Conservation (phyloP, 2,797 vertebrate genomes). For the Glyptemys insculpta region DNA sequence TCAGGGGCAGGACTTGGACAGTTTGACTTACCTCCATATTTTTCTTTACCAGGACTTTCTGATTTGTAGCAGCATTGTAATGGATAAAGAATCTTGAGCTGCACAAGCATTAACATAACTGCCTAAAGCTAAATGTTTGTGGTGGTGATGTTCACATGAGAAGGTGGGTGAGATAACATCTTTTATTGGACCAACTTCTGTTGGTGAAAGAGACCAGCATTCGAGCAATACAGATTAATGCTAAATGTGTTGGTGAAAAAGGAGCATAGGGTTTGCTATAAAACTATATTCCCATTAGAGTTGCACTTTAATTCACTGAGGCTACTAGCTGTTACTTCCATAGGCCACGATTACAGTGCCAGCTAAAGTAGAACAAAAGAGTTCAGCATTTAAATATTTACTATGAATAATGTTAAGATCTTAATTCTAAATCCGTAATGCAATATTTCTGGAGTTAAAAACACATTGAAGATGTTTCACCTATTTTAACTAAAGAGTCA, state of each 20-base stretch:
- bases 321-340: not conserved
- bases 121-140: not conserved
- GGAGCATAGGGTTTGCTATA: not conserved
- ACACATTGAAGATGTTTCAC: not conserved
- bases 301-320: not conserved
- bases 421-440: not conserved
- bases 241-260: not conserved
- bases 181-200: not conserved
- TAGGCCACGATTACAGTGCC: fast-evolving
- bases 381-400: not conserved
- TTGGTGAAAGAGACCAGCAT: not conserved
- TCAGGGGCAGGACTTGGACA: not conserved
- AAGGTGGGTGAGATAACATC: not conserved
- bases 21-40: not conserved
- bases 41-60: not conserved
- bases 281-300: not conserved
- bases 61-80: not conserved
- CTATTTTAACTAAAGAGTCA: not conserved
- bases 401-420: not conserved
- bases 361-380: not conserved
- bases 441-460: not conserved
- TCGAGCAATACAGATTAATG: not conserved
- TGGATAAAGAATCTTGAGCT: not conserved
- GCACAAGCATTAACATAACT: not conserved
- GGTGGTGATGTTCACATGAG: not conserved